These are phyloP conservation scores for Guaruba guarouba DNA, from an alignment of 2,113 vertebrate genomes.

Conservation along the genomic window DNA sequence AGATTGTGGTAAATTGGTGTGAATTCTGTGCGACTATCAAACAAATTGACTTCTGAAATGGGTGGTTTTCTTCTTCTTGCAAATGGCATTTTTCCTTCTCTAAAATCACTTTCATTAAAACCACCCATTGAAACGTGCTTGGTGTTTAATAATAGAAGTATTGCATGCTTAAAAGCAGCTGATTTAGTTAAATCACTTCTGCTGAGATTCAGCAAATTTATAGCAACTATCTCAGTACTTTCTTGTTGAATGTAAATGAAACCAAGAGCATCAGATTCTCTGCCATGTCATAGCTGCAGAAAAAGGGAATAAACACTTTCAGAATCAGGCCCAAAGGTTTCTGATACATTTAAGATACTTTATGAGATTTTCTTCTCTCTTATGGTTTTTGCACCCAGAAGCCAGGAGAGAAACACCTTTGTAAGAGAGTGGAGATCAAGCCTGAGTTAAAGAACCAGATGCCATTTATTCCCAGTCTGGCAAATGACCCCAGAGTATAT, in stretches of 20 bases:
- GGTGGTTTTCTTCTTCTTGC: not conserved
- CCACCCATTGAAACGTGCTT: not conserved
- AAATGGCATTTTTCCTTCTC: not conserved
- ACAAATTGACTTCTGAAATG: not conserved
- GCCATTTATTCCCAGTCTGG: slow-evolving; percentile 53
- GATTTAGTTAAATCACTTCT: not conserved
- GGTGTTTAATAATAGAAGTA: not conserved
- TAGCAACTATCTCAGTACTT: not conserved
- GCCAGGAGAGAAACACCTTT: not conserved
- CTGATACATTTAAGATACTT: not conserved
- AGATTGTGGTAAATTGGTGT: not conserved
- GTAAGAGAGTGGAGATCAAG: not conserved
- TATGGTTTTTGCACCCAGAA: not conserved
- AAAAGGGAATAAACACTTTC: not conserved
- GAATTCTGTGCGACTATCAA: not conserved
- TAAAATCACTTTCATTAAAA: not conserved
- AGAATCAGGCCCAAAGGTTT: not conserved
- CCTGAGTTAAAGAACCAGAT: slow-evolving; percentile 26
- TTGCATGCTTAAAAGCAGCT: not conserved
- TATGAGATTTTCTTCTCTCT: not conserved
- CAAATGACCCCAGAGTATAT: slow-evolving; percentile 1
- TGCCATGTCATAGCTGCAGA: not conserved
- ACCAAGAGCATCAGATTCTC: not conserved
- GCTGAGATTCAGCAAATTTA: not conserved
- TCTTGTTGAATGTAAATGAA: not conserved